Conservation (phyloP, 1,140 invertebrate genomes). For the Aphelinus certus region DNA sequence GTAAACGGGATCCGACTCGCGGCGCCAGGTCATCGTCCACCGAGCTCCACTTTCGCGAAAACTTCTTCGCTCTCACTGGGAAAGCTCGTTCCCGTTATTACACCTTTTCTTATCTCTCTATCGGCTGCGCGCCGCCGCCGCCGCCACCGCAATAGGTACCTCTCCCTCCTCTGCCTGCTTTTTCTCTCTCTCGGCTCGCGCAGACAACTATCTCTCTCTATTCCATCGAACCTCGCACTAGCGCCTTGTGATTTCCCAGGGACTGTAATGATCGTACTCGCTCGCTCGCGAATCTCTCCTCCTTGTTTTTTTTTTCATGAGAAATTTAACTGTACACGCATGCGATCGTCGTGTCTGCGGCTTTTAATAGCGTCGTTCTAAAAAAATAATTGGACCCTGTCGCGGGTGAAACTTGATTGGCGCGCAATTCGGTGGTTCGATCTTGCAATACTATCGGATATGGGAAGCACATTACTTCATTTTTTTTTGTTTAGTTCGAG, state of each 20-base stretch:
- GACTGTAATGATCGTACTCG: not conserved
- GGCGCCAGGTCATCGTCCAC: slow-evolving; percentile 33
- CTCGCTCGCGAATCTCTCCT: not conserved
- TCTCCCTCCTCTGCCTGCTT: not conserved
- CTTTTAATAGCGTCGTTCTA: too few relatives aligned
- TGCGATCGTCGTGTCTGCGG: not conserved
- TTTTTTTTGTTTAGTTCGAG: too few relatives aligned
- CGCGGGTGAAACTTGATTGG: too few relatives aligned
- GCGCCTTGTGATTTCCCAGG: slow-evolving; percentile 27
- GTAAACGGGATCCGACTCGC: too few relatives aligned
- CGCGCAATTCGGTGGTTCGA: too few relatives aligned
- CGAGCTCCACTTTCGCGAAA: slow-evolving; percentile 38
- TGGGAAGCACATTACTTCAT: too few relatives aligned
- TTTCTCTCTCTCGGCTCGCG: not conserved
- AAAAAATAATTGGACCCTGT: too few relatives aligned
- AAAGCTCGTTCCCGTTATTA: slow-evolving; percentile 33
- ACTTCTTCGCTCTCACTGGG: slow-evolving; percentile 31
- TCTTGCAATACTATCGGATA: too few relatives aligned
- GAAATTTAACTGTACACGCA: slow-evolving; percentile 15
- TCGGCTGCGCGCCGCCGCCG: too few relatives aligned
- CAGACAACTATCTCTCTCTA: not conserved
- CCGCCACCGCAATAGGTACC: too few relatives aligned
- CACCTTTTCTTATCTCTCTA: too few relatives aligned
- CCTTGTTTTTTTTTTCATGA: slow-evolving; percentile 12
- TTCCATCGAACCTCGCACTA: slow-evolving; percentile 2